Evolutionary conservation across 2,888 invertebrate genomes (phyloP).

Genomic region (Aleiodes testaceus): DNA sequence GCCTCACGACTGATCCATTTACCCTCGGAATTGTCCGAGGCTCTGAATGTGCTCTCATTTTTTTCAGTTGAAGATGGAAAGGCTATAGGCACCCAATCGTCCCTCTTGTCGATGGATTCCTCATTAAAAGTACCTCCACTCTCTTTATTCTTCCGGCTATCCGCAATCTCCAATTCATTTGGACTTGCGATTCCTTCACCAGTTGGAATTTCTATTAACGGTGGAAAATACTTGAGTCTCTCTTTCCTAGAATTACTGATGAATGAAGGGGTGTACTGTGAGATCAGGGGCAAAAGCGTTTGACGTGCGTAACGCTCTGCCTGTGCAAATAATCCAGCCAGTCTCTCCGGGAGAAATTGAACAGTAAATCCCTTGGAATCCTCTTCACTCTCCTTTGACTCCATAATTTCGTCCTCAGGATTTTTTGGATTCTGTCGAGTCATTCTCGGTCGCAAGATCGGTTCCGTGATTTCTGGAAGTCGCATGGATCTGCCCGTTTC

Average conservation of each 20-base stretch:
- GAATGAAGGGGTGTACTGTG: constrained; percentile 85
- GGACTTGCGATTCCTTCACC: constrained; percentile 34
- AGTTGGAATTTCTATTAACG: constrained; percentile 67
- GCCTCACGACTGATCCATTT: constrained; percentile 54
- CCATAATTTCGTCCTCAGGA: neutral
- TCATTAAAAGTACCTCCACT: constrained; percentile 2
- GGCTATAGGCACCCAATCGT: constrained; percentile 60
- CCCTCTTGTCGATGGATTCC: constrained; percentile 16
- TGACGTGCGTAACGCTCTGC: constrained; percentile 88
- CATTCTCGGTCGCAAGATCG: constrained; percentile 76
- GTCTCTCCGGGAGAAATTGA: constrained; percentile 84
- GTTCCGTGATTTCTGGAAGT: constrained; percentile 79
- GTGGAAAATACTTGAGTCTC: constrained; percentile 79
- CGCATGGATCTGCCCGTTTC: constrained; percentile 67
- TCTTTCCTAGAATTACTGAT: constrained; percentile 71
- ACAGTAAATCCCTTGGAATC: constrained; percentile 75
- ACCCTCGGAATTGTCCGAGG: constrained; percentile 49
- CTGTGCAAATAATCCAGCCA: constrained; percentile 86
- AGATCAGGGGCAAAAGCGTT: constrained; percentile 84
- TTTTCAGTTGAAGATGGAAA: constrained; percentile 28
- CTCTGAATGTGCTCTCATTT: constrained; percentile 44
- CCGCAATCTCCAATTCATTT: constrained; percentile 41
- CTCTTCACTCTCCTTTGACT: neutral
- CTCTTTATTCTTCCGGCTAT: constrained; percentile 16
- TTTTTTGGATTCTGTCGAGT: constrained; percentile 66